Conservation (phyloP, 2,888 invertebrate species). For the Synanthedon andrenaeformis region DNA sequence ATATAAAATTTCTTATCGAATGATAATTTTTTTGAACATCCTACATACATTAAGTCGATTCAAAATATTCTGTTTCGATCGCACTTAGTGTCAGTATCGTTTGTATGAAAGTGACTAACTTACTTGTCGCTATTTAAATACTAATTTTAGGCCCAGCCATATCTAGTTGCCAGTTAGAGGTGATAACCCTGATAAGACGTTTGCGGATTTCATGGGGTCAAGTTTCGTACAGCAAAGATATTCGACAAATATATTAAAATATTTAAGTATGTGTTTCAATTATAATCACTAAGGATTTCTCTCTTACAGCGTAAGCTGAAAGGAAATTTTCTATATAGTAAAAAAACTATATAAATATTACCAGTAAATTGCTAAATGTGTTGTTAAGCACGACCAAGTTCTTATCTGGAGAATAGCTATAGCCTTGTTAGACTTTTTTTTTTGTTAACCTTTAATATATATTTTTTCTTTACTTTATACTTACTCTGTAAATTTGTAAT, state of each 20-base stretch:
- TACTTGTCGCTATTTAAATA: slow-evolving; percentile 1
- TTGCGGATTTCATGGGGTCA: slow-evolving; percentile 14
- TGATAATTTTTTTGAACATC: not conserved
- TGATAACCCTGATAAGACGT: slow-evolving; percentile 29
- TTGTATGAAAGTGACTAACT: not conserved
- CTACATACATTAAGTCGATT: not conserved
- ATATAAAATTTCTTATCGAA: not conserved
- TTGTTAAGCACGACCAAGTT: no score
- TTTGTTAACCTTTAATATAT: no score
- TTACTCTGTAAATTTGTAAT: no score
- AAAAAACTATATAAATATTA: no score
- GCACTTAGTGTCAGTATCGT: not conserved
- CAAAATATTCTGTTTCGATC: not conserved
- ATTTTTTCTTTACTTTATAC: no score
- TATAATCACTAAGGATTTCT: no score
- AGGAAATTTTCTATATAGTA: no score
- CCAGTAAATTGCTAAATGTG: no score
- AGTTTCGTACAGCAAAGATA: slow-evolving; percentile 3
- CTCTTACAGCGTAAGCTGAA: no score
- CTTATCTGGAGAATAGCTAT: no score
- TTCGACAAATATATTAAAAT: not conserved
- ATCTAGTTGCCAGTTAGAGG: slow-evolving; percentile 25
- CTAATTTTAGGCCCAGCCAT: slow-evolving; percentile 16
- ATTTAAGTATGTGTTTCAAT: no score
- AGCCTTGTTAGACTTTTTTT: no score